A percentile compares a stretch with the other conserved stretches of the same genome.
These are phyloP conservation scores for Melangyna quadrimaculata DNA, from an alignment of 2,888 invertebrate species.

Conservation along the genomic window DNA sequence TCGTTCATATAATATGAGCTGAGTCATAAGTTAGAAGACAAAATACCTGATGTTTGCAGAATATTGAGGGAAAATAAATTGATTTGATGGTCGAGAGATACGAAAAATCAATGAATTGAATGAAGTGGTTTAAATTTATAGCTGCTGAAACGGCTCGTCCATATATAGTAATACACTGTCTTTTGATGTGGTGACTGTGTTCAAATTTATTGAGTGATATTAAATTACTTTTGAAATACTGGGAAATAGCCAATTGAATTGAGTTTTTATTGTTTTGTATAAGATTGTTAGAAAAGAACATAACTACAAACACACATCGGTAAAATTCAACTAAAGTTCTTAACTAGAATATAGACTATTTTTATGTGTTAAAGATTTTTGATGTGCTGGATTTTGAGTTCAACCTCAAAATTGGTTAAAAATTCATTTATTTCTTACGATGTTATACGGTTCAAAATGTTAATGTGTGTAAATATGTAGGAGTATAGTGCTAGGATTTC, in stretches of 20 bases:
- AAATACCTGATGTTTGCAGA: not conserved
- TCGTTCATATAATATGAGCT: not conserved
- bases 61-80: not conserved
- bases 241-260: constrained; percentile 15
- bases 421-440: too few relatives aligned
- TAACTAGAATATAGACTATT: too few relatives aligned
- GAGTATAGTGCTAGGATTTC: too few relatives aligned
- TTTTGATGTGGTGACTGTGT: not conserved
- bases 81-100: not conserved
- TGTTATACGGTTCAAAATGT: too few relatives aligned
- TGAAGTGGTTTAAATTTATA: not conserved
- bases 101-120: not conserved
- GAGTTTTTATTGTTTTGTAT: not conserved
- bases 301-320: not conserved
- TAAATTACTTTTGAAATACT: not conserved
- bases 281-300: not conserved
- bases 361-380: too few relatives aligned
- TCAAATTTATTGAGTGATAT: not conserved
- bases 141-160: too few relatives aligned
- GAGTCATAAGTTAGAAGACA: not conserved
- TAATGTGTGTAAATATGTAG: too few relatives aligned
- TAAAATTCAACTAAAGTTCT: not conserved
- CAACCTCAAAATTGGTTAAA: too few relatives aligned
- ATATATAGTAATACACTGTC: too few relatives aligned
- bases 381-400: too few relatives aligned